Evolutionary conservation across 2,888 invertebrate genomes (phyloP), one percentile per base, ranked within the genome.

Genomic region (Sympetrum striolatum): DNA sequence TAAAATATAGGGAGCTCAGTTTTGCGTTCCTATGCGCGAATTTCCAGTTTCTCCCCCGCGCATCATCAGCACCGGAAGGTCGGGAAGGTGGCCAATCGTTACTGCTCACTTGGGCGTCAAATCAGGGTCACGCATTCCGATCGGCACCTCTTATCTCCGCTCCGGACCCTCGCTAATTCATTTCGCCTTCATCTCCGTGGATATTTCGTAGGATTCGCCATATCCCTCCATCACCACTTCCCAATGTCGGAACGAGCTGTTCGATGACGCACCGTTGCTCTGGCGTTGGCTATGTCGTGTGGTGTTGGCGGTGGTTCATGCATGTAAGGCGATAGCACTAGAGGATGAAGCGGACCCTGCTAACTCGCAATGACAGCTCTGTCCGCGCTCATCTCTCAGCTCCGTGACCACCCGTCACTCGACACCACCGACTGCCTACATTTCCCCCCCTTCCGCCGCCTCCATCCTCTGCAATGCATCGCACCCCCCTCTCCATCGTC

Each of bases 351-450:
- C 82, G 15, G 53, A 22, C 82, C 53, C 53, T 18, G 35, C 86
- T 86, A 86, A 86, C 86, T 58, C 64, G 37, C 86, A 18, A n/a
- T 60, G 86, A 86, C 86, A 86, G 86, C 86, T 60, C 86, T 37
- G 60, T 35, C 44, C 81, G 81, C 81, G 81, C 81, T 35, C 58
- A 14, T 58, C 35, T 35, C 86, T 37, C 37, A 18, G 39, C 60
- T 48, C 86, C 60, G 60, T 60, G 60, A 58, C 86, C 22, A 25
- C 53, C 53, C 25, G 25, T 35, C n/a, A 25, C 53, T 22, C 86
- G 60, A 18, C 58, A 31, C 86, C 60, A 31, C 86, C 37, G 18
- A 53, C 82, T 35, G 58, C 22, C 82, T 31, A 58, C 22, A 22
- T 53, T 53, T 25, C 80, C 80, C 35, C 39, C 35, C 35, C 80